Evolutionary conservation across 2,113 vertebrate genomes (phyloP), one percentile per base, ranked within the genome.

Genomic region (Gallinago paraguaiae): DNA sequence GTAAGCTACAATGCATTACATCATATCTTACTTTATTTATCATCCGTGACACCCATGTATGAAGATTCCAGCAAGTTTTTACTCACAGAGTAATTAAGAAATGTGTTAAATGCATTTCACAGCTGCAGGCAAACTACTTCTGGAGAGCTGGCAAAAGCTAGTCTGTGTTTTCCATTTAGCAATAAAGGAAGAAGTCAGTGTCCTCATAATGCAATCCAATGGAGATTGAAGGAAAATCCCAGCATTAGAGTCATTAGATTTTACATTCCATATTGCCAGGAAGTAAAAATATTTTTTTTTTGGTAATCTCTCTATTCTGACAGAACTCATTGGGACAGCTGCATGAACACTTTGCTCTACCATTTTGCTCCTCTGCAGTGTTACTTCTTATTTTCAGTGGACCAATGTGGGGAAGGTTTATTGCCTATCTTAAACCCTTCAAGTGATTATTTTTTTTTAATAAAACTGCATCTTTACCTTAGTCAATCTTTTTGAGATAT

Each of bases 181-280:
- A 22, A 69, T 78, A 97, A 98, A 97, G 96, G 95, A 95, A 96
- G 72, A 92, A 89, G 31, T 81, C 24, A 43, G 45, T 92, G 70
- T 95, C 91, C 60, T 54, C 77, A 60, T 90, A 84, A 67, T 54
- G 68, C 27, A 95, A 37, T 95, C 90, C 83, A 91, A 82, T 80
- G 69, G 74, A 95, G 61, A 45, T 94, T 65, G 57, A 95, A 96
- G 94, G 51, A 88, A 88, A 82, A 60, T 12, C 8, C 5, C 56
- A 97, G 20, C 19, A 75, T 63, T 95, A 96, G 23, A 70, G 85
- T 90, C 88, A 60, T 96, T 96, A 97, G 92, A 17, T 97, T 97
- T 97, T 97, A 94, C 94, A 95, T 98, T 98, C 97, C 98, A 87
- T 97, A 97, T 96, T 98, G 93, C 96, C 98, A 98, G 97, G 95